These are phyloP conservation scores for Chelonus insularis DNA, from an alignment of 1,140 invertebrate species.

Conservation along the genomic window DNA sequence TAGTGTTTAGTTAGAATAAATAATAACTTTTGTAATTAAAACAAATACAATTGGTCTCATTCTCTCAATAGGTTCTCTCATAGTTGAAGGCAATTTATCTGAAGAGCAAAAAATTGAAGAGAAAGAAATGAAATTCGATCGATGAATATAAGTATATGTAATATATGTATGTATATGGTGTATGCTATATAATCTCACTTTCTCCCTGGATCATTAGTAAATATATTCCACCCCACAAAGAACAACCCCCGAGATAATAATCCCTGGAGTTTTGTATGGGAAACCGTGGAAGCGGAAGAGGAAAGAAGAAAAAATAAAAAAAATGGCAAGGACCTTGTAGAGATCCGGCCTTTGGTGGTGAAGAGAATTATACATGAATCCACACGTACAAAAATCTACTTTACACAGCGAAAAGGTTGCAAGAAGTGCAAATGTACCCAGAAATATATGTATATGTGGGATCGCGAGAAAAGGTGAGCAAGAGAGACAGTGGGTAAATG, in stretches of 20 bases:
- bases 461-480: too few relatives aligned
- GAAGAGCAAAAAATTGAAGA: too few relatives aligned
- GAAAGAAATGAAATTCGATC: too few relatives aligned
- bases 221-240: background rate
- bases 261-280: background rate
- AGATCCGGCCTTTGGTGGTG: too few relatives aligned
- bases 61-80: too few relatives aligned
- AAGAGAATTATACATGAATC: background rate
- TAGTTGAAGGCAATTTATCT: too few relatives aligned
- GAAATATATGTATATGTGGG: conserved; percentile 35
- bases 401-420: background rate
- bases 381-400: conserved; percentile 3
- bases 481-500: too few relatives aligned
- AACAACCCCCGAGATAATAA: background rate
- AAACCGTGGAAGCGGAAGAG: background rate
- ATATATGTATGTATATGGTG: background rate
- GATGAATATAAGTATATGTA: too few relatives aligned
- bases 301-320: background rate
- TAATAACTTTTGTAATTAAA: too few relatives aligned
- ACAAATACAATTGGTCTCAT: too few relatives aligned
- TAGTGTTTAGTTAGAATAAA: too few relatives aligned
- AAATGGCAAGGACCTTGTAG: background rate
- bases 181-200: background rate
- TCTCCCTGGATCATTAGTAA: background rate
- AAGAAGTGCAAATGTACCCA: conserved; percentile 35